Percentiles rank a stretch among this genome's conserved stretches.
These are phyloP conservation scores for Elephantulus edwardii DNA, from an alignment of 2,113 vertebrate genomes.

Conservation along the genomic window DNA sequence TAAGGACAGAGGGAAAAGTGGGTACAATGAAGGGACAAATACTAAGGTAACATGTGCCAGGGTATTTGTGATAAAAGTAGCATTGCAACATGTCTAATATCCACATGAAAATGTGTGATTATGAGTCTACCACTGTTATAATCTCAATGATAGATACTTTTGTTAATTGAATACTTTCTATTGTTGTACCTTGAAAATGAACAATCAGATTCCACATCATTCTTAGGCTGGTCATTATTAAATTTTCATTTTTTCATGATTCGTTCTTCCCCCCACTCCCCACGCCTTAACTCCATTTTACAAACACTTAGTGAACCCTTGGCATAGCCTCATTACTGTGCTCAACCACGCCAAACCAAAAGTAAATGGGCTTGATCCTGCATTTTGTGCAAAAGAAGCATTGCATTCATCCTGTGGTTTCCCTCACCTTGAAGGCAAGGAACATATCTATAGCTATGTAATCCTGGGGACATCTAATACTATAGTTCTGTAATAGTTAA, in stretches of 20 bases:
- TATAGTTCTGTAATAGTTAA: background rate
- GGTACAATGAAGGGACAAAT: background rate
- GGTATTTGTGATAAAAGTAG: background rate
- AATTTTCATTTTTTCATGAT: background rate
- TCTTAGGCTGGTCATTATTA: background rate
- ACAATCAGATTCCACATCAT: background rate
- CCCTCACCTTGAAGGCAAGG: background rate
- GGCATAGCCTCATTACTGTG: background rate
- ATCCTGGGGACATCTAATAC: background rate
- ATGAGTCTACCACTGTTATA: background rate
- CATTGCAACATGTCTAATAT: background rate
- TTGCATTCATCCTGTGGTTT: background rate
- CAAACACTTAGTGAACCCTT: background rate
- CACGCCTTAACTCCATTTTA: background rate
- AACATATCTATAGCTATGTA: background rate
- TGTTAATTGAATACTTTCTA: constrained; percentile 4
- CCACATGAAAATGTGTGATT: constrained; percentile 20
- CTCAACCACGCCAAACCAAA: background rate
- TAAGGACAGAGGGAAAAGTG: background rate
- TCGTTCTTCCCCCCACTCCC: background rate
- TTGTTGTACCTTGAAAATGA: background rate
- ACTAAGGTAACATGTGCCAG: background rate
- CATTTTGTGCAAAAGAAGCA: background rate
- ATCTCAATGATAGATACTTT: background rate
- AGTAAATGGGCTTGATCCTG: background rate